These are phyloP conservation scores for Equus przewalskii DNA, from an alignment of 2,113 vertebrate species.

Conservation along the genomic window DNA sequence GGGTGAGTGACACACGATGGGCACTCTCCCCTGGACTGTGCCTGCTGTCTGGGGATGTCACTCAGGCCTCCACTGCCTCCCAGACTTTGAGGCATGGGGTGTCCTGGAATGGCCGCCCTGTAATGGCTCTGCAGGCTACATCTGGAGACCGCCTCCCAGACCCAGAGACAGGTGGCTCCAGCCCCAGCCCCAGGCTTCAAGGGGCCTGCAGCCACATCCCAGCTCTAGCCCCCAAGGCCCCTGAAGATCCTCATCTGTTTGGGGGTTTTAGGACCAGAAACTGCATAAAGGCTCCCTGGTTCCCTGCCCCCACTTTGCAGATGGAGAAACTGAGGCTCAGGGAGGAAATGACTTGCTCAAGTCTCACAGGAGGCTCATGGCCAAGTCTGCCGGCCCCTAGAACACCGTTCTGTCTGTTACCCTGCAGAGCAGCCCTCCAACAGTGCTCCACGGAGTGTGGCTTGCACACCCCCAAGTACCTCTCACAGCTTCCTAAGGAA, in stretches of 20 bases:
- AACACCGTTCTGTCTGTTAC: not conserved
- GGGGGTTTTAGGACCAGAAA: not conserved
- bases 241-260: not conserved
- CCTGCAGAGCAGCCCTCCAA: not conserved
- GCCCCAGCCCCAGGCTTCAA: not conserved
- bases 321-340: not conserved
- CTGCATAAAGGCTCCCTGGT: not conserved
- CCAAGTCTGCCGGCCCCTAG: too few species aligned
- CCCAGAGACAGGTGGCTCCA: not conserved
- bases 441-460: not conserved
- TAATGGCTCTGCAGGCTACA: not conserved
- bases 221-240: not conserved
- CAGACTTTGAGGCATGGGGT: not conserved
- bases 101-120: not conserved
- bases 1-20: fast-evolving
- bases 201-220: not conserved
- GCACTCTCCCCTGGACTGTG: not conserved
- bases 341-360: not conserved
- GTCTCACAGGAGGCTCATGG: not conserved
- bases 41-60: not conserved
- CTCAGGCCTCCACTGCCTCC: not conserved
- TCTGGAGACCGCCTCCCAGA: not conserved
- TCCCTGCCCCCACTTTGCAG: not conserved
- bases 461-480: too few species aligned
- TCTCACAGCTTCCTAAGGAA: too few species aligned